phyloP scores from a whole-genome alignment of 2,888 invertebrate species.

The Lydus trimaculatus region DNA sequence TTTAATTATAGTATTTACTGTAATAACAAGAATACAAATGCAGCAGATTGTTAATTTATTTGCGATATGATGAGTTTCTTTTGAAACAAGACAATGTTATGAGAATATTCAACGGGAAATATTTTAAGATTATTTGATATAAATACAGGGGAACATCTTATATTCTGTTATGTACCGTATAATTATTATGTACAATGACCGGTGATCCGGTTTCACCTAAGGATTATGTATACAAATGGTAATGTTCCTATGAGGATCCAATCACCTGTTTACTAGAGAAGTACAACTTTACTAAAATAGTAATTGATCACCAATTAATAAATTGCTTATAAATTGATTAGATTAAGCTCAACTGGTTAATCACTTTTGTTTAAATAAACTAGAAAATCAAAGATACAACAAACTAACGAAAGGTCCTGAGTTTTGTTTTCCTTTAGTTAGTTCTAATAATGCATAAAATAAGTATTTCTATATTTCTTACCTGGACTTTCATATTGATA shows the following conservation, averaged over 20 bases:
- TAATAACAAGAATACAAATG: slow-evolving; percentile 15
- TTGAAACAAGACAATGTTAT: slow-evolving; percentile 14
- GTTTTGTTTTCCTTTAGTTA: slow-evolving; percentile 28
- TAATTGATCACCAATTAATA: neutral
- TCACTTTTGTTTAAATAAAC: neutral
- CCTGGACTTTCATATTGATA: slow-evolving; percentile 50
- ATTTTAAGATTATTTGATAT: slow-evolving; percentile 16
- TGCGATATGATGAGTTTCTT: slow-evolving; percentile 16
- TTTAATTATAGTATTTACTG: slow-evolving; percentile 9
- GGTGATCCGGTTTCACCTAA: slow-evolving; percentile 28
- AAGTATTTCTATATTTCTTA: slow-evolving; percentile 29
- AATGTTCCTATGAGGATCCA: slow-evolving; percentile 21
- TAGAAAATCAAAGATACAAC: neutral
- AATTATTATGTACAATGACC: slow-evolving; percentile 29
- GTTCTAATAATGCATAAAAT: slow-evolving; percentile 8
- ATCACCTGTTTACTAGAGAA: slow-evolving; percentile 19
- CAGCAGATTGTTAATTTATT: slow-evolving; percentile 18
- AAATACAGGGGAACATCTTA: slow-evolving; percentile 19
- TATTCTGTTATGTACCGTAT: slow-evolving; percentile 14
- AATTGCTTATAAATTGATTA: neutral
- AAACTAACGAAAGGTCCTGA: slow-evolving; percentile 27
- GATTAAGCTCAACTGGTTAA: neutral
- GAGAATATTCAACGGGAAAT: slow-evolving; percentile 14
- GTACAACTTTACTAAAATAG: slow-evolving; percentile 14
- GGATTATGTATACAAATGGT: slow-evolving; percentile 26